These are phyloP conservation scores for Acleris sparsana DNA, from an alignment of 2,888 invertebrate genomes.

Conservation along the genomic window DNA sequence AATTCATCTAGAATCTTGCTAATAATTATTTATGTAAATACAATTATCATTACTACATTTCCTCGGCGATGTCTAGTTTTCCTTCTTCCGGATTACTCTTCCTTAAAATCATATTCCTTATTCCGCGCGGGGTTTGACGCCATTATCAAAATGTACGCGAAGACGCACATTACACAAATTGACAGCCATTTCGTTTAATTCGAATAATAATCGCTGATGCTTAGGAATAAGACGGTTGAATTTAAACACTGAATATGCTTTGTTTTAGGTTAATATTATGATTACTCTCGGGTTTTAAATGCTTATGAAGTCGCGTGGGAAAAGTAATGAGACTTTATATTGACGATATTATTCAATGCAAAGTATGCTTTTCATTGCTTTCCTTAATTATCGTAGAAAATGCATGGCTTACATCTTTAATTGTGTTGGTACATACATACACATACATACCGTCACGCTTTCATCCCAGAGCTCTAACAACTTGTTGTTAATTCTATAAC, in stretches of 20 bases:
- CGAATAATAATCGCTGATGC: slow-evolving; percentile 19
- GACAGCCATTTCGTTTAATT: slow-evolving; percentile 19
- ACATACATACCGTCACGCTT: no score
- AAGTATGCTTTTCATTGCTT: not conserved
- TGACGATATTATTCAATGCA: not conserved
- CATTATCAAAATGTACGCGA: slow-evolving; percentile 16
- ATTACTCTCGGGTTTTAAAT: not conserved
- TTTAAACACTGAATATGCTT: slow-evolving; percentile 18
- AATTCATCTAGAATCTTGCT: no score
- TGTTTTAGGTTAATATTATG: slow-evolving; percentile 24
- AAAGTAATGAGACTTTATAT: not conserved
- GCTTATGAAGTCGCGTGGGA: slow-evolving; percentile 1
- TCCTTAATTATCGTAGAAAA: no score
- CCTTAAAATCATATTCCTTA: slow-evolving; percentile 3
- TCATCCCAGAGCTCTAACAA: no score
- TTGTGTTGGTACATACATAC: no score
- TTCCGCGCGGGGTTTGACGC: slow-evolving; percentile 9
- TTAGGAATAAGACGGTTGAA: slow-evolving; percentile 5
- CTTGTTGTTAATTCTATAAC: no score
- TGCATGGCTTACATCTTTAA: no score
- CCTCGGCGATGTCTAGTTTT: no score
- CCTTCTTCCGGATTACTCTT: no score
- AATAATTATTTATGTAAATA: no score
- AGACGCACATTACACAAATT: slow-evolving; percentile 16
- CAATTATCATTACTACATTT: no score